Evolutionary conservation across 1,140 invertebrate species (phyloP).

Genomic region (Episyrphus balteatus): DNA sequence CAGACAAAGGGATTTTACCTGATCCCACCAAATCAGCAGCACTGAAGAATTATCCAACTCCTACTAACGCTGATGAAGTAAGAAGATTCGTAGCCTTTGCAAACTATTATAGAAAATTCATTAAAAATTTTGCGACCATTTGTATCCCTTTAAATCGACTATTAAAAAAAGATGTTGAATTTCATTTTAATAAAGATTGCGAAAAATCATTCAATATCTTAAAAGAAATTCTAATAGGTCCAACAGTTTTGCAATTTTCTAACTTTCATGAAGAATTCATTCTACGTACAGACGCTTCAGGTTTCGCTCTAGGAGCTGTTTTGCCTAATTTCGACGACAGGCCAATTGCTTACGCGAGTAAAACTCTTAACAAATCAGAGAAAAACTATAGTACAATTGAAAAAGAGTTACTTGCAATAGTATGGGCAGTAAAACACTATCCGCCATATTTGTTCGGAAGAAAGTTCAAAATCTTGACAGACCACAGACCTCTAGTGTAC

Average conservation of each 20-base stretch:
- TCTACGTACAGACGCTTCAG: slow-evolving; percentile 15
- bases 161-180: neutral
- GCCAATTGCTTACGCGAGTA: slow-evolving; percentile 32
- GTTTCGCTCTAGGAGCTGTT: slow-evolving; percentile 15
- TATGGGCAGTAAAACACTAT: slow-evolving; percentile 37
- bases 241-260: slow-evolving; percentile 25
- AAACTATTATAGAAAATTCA: slow-evolving; percentile 18
- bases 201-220: slow-evolving; percentile 14
- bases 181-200: slow-evolving; percentile 9
- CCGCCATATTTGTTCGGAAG: slow-evolving; percentile 28
- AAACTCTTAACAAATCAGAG: slow-evolving; percentile 34
- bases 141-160: neutral
- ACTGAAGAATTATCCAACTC: slow-evolving; percentile 11
- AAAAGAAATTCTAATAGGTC: slow-evolving; percentile 13
- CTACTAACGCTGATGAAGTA: slow-evolving; percentile 9
- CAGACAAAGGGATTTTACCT: slow-evolving; percentile 18
- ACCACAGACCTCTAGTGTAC: slow-evolving; percentile 16
- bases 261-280: slow-evolving; percentile 27
- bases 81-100: slow-evolving; percentile 10
- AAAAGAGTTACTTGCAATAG: slow-evolving; percentile 27
- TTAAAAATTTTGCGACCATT: slow-evolving; percentile 12
- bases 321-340: slow-evolving; percentile 21
- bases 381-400: slow-evolving; percentile 27
- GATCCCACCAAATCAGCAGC: slow-evolving; percentile 10
- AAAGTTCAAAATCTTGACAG: slow-evolving; percentile 16